A percentile compares a stretch with the other conserved stretches of the same genome.
Evolutionary conservation across 2,113 vertebrate species (phyloP).

Genomic region (Vombatus ursinus): DNA sequence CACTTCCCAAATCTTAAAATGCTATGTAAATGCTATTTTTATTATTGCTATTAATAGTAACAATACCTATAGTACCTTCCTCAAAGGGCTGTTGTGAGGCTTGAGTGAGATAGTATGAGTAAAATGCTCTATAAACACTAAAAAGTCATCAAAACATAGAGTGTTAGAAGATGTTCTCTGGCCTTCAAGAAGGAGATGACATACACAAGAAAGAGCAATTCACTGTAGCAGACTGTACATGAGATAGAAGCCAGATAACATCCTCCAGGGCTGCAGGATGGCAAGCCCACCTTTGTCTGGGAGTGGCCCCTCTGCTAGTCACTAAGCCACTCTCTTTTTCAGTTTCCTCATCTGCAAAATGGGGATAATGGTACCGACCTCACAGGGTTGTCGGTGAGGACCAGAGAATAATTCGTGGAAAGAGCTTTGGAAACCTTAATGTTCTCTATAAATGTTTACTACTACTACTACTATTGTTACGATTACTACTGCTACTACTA

Average conservation of each 20-base stretch:
- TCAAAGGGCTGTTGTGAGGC: not conserved
- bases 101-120: not conserved
- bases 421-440: not conserved
- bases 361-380: too few species aligned
- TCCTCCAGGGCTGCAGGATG: not conserved
- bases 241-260: not conserved
- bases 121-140: not conserved
- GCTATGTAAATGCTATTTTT: too few species aligned
- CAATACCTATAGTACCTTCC: not conserved
- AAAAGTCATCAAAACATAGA: not conserved
- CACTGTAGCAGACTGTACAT: not conserved
- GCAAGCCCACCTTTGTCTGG: not conserved
- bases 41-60: not conserved
- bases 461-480: too few species aligned
- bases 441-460: not conserved
- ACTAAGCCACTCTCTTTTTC: not conserved
- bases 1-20: too few species aligned
- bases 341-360: not conserved
- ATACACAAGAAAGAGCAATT: not conserved
- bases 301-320: not conserved
- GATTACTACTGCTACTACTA: too few species aligned
- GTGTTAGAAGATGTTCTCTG: not conserved
- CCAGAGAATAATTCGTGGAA: not conserved
- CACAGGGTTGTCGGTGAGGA: too few species aligned
- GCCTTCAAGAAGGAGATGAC: not conserved